Evolutionary conservation across 2,113 vertebrate species (phyloP).

Genomic region (Tragelaphus strepsiceros): DNA sequence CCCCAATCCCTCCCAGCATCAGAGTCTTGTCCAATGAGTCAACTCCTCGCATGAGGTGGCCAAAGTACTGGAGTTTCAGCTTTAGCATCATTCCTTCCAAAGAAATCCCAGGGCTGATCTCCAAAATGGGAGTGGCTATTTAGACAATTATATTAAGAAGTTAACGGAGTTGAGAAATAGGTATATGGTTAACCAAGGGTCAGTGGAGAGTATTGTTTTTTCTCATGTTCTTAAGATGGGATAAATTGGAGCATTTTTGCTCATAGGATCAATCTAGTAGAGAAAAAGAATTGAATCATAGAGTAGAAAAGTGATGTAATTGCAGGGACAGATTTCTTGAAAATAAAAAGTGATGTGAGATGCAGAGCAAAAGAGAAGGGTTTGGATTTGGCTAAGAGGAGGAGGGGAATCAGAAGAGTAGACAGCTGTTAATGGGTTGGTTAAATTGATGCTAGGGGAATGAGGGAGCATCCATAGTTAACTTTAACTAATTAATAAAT

Average conservation of each 20-base stretch:
- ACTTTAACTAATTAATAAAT: not conserved
- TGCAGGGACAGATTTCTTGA: not conserved
- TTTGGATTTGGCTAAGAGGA: not conserved
- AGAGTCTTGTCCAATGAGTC: no score
- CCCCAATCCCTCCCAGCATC: no score
- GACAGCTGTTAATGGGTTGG: not conserved
- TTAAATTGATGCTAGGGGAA: not conserved
- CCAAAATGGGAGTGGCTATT: not conserved
- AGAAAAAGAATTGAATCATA: not conserved
- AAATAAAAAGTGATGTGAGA: not conserved
- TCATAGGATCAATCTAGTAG: not conserved
- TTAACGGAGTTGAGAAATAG: not conserved
- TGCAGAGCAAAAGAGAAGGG: not conserved
- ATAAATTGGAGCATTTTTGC: not conserved
- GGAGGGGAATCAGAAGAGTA: not conserved
- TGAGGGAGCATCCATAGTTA: not conserved
- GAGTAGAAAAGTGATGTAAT: not conserved
- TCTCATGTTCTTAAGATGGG: not conserved
- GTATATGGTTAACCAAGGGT: not conserved
- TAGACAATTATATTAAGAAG: not conserved
- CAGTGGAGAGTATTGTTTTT: not conserved
- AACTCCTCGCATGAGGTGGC: no score
- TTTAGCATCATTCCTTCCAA: no score
- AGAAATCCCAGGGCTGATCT: no score
- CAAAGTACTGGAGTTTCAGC: no score